phyloP scores from a whole-genome alignment of 1,140 invertebrate genomes.

The Cataglyphis hispanica region DNA sequence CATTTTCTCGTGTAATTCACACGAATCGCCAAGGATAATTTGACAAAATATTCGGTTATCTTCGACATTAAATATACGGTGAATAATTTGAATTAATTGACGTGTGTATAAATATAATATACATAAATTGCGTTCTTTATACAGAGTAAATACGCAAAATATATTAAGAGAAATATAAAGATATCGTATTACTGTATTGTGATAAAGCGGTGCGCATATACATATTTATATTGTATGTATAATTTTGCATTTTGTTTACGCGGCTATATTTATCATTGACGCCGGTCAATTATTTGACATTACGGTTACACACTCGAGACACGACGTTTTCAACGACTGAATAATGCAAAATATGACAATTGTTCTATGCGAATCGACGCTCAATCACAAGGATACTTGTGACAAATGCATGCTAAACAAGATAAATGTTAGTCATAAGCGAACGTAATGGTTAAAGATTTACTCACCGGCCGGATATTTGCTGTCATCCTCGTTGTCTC shows the following conservation, averaged over 20 bases:
- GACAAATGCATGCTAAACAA: not conserved
- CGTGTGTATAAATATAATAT: no score
- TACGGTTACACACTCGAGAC: not conserved
- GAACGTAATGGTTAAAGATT: not conserved
- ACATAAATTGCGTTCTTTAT: no score
- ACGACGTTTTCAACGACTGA: not conserved
- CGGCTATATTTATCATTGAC: not conserved
- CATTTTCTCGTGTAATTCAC: conserved; percentile 11
- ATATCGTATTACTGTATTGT: no score
- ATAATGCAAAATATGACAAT: not conserved
- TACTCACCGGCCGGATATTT: not conserved
- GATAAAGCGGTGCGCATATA: no score
- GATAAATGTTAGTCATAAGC: not conserved
- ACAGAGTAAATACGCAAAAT: no score
- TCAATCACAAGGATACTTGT: not conserved
- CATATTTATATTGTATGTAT: no score
- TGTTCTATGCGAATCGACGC: not conserved
- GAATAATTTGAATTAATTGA: conserved; percentile 13
- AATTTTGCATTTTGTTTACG: no score
- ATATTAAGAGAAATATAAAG: no score
- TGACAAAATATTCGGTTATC: not conserved
- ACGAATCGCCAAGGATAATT: conserved; percentile 6
- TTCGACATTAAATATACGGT: not conserved
- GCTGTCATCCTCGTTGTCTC: not conserved
- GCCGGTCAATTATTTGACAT: not conserved